phyloP scores from a whole-genome alignment of 2,113 vertebrate genomes.

The Ursus arctos region DNA sequence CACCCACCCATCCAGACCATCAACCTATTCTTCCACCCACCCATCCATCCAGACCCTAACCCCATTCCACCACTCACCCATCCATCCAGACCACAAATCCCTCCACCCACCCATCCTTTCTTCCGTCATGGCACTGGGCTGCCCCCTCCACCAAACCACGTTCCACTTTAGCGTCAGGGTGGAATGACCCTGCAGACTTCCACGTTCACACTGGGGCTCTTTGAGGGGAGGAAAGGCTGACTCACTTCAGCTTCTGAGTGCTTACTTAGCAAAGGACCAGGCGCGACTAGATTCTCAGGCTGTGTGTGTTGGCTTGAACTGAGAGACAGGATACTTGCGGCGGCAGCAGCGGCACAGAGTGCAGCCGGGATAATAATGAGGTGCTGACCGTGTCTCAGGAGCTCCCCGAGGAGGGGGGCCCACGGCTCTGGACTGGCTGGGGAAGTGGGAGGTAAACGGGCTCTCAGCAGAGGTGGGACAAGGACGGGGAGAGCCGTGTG shows the following conservation, averaged over 20 bases:
- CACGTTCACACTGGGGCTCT: neutral
- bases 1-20: no score
- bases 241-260: neutral
- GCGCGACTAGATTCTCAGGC: neutral
- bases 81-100: neutral
- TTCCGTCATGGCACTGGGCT: neutral
- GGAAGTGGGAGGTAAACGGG: neutral
- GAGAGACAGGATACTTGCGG: neutral
- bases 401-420: neutral
- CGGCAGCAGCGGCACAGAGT: neutral
- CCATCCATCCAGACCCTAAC: neutral
- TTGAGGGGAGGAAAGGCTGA: neutral
- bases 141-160: accelerated
- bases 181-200: neutral
- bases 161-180: neutral
- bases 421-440: neutral
- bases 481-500: accelerated
- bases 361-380: neutral
- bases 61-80: no score
- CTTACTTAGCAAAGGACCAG: neutral
- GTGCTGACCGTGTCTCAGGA: accelerated
- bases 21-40: neutral
- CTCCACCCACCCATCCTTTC: accelerated
- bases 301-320: neutral
- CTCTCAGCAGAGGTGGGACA: neutral